phyloP scores from a whole-genome alignment of 2,797 vertebrate species.

The Erethizon dorsatum region DNA sequence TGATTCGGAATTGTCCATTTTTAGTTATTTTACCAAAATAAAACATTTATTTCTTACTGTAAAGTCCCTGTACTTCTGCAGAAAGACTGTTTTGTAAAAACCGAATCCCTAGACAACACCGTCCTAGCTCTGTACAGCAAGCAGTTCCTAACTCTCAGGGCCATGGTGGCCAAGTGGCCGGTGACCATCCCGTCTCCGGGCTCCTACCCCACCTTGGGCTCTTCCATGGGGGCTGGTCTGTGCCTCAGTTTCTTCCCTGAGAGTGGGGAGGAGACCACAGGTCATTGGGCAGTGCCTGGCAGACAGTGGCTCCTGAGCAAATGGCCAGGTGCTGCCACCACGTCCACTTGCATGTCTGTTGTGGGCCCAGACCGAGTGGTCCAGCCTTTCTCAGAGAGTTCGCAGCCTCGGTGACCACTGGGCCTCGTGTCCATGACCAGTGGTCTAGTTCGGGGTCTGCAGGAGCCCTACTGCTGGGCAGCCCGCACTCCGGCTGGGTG shows the following conservation, averaged over 20 bases:
- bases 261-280: too few relatives aligned
- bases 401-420: rapidly evolving
- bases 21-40: conserved; percentile 73
- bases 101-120: background rate
- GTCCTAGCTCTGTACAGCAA: background rate
- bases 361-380: background rate
- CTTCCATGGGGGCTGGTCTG: background rate
- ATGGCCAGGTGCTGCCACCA: background rate
- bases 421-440: too few relatives aligned
- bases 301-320: background rate
- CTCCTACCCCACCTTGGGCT: background rate
- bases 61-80: background rate
- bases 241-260: background rate
- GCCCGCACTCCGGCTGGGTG: too few relatives aligned
- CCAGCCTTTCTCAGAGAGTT: background rate
- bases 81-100: background rate
- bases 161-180: too few relatives aligned
- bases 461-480: too few relatives aligned
- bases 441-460: too few relatives aligned
- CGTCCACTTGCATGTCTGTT: background rate
- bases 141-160: background rate
- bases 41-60: conserved; percentile 39
- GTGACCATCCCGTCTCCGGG: background rate
- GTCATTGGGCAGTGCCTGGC: background rate
- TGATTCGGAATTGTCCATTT: conserved; percentile 59